phyloP scores from a whole-genome alignment of 1,140 invertebrate genomes.

The Notospermus geniculatus region DNA sequence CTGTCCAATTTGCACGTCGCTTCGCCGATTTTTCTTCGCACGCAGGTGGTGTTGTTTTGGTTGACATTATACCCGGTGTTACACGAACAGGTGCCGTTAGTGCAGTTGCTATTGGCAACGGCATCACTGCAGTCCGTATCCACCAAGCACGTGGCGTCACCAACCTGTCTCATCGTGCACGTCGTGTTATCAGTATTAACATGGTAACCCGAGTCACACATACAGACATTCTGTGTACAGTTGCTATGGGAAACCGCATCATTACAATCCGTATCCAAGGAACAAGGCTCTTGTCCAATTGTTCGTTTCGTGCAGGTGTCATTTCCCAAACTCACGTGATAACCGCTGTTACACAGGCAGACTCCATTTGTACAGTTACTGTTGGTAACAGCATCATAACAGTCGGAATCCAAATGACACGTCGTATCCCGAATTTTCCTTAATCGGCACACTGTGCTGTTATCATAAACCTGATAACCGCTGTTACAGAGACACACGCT shows the following conservation, averaged over 20 bases:
- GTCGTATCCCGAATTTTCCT: conserved; percentile 24
- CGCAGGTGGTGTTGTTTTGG: conserved; percentile 15
- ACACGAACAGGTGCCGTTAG: conserved; percentile 12
- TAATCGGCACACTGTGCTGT: conserved; percentile 17
- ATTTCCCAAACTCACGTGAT: conserved; percentile 8
- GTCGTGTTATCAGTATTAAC: conserved; percentile 6
- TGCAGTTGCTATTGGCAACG: conserved; percentile 24
- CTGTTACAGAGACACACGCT: conserved; percentile 24
- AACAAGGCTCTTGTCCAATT: conserved; percentile 10
- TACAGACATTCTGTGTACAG: conserved; percentile 17
- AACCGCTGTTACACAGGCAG: conserved; percentile 26
- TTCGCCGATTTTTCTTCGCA: conserved; percentile 22
- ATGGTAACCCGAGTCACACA: conserved; percentile 17
- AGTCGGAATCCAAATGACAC: conserved; percentile 24
- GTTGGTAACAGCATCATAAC: conserved; percentile 23
- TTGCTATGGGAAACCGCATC: conserved; percentile 24
- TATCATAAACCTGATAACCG: conserved; percentile 21
- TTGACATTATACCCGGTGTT: conserved; percentile 11
- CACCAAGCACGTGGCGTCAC: conserved; percentile 15
- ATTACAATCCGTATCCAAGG: conserved; percentile 17
- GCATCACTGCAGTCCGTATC: conserved; percentile 25
- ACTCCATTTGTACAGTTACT: conserved; percentile 23
- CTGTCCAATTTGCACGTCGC: conserved; percentile 14
- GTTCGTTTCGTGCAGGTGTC: conserved; percentile 16
- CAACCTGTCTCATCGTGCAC: neutral